Evolutionary conservation across 2,797 vertebrate genomes (phyloP).

Genomic region (Odontamblyopus lacepedii): DNA sequence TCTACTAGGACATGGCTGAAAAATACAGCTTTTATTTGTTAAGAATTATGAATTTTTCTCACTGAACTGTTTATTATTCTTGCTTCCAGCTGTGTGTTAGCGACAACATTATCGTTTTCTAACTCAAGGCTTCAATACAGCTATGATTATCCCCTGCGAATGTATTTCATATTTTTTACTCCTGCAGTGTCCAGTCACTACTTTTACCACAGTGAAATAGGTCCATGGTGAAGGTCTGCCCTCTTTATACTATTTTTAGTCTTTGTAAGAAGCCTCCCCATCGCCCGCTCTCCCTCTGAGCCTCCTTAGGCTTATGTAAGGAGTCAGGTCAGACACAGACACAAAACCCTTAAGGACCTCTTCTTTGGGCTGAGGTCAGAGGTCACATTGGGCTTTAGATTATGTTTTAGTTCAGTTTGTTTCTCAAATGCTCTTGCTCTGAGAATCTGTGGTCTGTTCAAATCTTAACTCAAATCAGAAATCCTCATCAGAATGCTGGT

Average conservation of each 20-base stretch:
- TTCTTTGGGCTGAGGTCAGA: conserved; percentile 34
- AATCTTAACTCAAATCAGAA: conserved; percentile 11
- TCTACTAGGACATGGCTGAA: too few species aligned
- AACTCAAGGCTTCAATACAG: background rate
- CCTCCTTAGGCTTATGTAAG: conserved; percentile 39
- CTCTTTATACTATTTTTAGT: conserved; percentile 5
- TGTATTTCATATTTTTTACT: background rate
- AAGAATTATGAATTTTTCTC: background rate
- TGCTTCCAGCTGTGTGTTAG: background rate
- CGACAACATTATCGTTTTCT: background rate
- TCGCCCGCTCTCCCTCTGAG: conserved; percentile 17
- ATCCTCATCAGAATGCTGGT: conserved; percentile 17
- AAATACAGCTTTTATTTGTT: too few species aligned
- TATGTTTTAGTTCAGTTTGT: background rate
- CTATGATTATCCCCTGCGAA: background rate
- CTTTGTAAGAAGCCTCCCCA: conserved; percentile 8
- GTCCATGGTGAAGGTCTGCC: conserved; percentile 1
- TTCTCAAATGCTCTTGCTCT: background rate
- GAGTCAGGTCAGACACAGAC: conserved; percentile 33
- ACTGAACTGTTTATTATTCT: background rate
- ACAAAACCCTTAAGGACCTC: conserved; percentile 40
- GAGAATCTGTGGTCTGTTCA: background rate
- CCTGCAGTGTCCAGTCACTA: background rate
- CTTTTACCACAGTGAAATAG: background rate
- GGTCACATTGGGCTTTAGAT: conserved; percentile 8